Percentiles rank a stretch among this genome's conserved stretches.
phyloP scores from a whole-genome alignment of 1,140 invertebrate genomes.

The Drosophila pectinifera region DNA sequence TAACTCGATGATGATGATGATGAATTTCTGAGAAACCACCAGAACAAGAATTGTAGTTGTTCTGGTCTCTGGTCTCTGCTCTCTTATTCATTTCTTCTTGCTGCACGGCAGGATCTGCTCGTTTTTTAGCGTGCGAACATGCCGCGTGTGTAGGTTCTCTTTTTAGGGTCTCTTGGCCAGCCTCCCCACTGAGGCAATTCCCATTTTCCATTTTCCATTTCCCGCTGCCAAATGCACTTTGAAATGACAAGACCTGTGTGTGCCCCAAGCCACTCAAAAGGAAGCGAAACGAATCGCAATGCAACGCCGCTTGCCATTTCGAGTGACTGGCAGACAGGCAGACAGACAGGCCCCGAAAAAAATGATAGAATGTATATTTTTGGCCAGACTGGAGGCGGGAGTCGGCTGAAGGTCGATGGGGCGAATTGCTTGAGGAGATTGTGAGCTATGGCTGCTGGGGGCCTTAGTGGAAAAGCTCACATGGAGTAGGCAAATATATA shows the following conservation, averaged over 20 bases:
- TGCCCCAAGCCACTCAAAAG: constrained; percentile 6
- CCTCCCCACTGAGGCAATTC: constrained; percentile 61
- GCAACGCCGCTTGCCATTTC: constrained; percentile 48
- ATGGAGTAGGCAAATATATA: not conserved
- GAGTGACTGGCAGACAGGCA: constrained; percentile 39
- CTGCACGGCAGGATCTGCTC: constrained; percentile 60
- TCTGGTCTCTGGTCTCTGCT: constrained; percentile 48
- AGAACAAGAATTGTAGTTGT: constrained; percentile 64
- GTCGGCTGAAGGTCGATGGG: constrained; percentile 38
- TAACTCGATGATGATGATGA: constrained; percentile 46
- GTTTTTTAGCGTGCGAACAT: constrained; percentile 34
- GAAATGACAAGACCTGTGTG: constrained; percentile 51
- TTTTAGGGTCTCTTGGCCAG: constrained; percentile 16
- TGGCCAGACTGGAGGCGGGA: constrained; percentile 32
- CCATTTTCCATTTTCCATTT: constrained; percentile 56
- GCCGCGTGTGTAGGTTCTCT: constrained; percentile 25
- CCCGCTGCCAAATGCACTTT: constrained; percentile 65
- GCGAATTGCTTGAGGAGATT: constrained; percentile 27
- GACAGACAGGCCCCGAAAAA: constrained; percentile 41
- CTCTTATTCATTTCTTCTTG: constrained; percentile 21
- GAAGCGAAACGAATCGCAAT: constrained; percentile 24
- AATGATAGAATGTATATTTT: constrained; percentile 31
- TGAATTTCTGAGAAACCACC: constrained; percentile 60
- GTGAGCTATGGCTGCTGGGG: constrained; percentile 15
- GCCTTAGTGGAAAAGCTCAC: not conserved